Evolutionary conservation across 2,888 invertebrate genomes (phyloP).

Genomic region (Clostera curtula): DNA sequence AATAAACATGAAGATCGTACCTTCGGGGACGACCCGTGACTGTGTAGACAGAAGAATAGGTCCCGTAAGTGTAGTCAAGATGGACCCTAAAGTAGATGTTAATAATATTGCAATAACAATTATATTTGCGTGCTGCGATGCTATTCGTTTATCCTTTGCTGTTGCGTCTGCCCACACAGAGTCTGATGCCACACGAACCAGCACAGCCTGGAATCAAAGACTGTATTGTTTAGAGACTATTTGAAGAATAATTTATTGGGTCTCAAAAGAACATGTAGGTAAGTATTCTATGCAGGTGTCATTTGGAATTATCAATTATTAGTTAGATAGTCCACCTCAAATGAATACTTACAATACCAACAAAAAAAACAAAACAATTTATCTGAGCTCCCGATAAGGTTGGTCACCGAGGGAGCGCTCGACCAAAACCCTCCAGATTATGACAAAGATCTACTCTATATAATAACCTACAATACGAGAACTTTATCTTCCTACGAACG

Average conservation of each 20-base stretch:
- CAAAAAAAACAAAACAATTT: no score
- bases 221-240: slow-evolving; percentile 6
- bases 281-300: no score
- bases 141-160: slow-evolving; percentile 45
- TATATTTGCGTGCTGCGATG: slow-evolving; percentile 58
- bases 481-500: no score
- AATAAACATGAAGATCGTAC: slow-evolving; percentile 25
- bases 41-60: slow-evolving; percentile 56
- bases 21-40: slow-evolving; percentile 53
- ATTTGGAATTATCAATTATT: no score
- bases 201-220: slow-evolving; percentile 54
- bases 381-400: no score
- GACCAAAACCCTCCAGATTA: no score
- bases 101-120: slow-evolving; percentile 63
- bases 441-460: no score
- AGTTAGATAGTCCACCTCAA: no score
- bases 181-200: slow-evolving; percentile 60
- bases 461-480: no score
- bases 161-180: slow-evolving; percentile 51
- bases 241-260: neutral
- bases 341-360: no score
- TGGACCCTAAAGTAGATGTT: slow-evolving; percentile 58
- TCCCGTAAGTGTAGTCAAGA: slow-evolving; percentile 52
- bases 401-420: no score
- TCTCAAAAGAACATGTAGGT: neutral